Percentiles rank a stretch among this genome's conserved stretches.
Evolutionary conservation across 2,888 invertebrate species (phyloP).

Genomic region (Eristalis pertinax): DNA sequence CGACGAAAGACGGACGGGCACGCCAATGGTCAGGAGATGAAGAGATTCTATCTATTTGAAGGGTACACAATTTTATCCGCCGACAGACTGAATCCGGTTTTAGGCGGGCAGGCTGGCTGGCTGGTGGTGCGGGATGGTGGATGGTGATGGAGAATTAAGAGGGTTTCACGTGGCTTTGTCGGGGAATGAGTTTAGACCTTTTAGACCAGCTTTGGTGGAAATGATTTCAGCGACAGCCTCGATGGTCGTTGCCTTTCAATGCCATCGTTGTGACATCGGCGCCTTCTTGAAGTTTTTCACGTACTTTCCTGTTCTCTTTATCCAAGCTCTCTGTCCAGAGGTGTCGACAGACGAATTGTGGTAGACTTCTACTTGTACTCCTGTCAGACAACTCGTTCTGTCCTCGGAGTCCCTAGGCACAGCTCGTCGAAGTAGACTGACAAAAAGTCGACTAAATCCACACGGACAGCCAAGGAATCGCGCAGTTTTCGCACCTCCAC

Average conservation of each 20-base stretch:
- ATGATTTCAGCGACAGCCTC: slow-evolving; percentile 16
- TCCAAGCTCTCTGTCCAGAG: no score
- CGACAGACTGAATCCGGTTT: neutral
- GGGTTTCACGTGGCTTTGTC: neutral
- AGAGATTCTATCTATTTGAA: slow-evolving; percentile 12
- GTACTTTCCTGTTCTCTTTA: no score
- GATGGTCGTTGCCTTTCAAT: neutral
- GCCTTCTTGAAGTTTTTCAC: no score
- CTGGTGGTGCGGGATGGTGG: neutral
- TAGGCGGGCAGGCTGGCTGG: neutral
- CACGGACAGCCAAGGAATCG: no score
- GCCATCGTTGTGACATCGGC: no score
- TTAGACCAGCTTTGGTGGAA: slow-evolving; percentile 3
- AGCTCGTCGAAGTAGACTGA: no score
- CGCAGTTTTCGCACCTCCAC: no score
- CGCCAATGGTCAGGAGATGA: slow-evolving; percentile 50
- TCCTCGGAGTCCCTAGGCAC: no score
- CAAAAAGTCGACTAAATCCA: no score
- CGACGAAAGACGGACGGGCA: slow-evolving; percentile 53
- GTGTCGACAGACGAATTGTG: no score
- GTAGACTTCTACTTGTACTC: no score
- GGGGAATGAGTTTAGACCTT: neutral
- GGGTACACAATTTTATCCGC: slow-evolving; percentile 24
- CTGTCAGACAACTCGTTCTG: no score
- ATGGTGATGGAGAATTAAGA: neutral